phyloP scores from a whole-genome alignment of 2,888 invertebrate species.

The Dolichomitus sp. region DNA sequence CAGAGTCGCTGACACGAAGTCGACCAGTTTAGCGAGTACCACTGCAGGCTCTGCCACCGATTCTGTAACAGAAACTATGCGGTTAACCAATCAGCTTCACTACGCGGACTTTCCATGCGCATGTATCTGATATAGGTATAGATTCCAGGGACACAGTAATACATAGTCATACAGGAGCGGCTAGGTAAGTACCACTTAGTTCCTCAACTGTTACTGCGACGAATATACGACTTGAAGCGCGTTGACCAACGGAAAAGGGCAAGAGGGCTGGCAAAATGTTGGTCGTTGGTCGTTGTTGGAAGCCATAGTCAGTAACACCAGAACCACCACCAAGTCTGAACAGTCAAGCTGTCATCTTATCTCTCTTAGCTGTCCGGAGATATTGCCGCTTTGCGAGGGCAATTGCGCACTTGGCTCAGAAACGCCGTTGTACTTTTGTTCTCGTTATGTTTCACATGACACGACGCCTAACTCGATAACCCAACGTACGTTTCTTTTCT shows the following conservation, averaged over 20 bases:
- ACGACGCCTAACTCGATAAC: constrained; percentile 30
- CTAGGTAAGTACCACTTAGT: constrained; percentile 48
- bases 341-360: constrained; percentile 56
- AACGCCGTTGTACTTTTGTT: constrained; percentile 5
- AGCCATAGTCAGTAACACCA: constrained; percentile 28
- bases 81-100: constrained; percentile 36
- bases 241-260: constrained; percentile 32
- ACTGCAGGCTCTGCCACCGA: neutral
- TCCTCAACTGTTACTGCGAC: constrained; percentile 51
- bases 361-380: constrained; percentile 49
- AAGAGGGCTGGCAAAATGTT: constrained; percentile 8
- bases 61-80: constrained; percentile 16
- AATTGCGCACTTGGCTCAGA: constrained; percentile 46
- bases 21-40: constrained; percentile 7
- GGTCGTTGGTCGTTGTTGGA: constrained; percentile 17
- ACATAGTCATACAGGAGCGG: constrained; percentile 14
- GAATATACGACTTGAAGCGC: constrained; percentile 44
- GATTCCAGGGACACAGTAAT: constrained; percentile 32
- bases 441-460: constrained; percentile 35
- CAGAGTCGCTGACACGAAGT: constrained; percentile 24
- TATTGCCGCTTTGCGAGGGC: constrained; percentile 49
- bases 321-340: constrained; percentile 33
- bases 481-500: constrained; percentile 7
- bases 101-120: neutral
- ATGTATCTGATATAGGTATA: neutral